Percentiles rank a stretch among this genome's conserved stretches.
Conservation (phyloP, 2,888 invertebrate genomes). For the Tuberolachnus salignus region DNA sequence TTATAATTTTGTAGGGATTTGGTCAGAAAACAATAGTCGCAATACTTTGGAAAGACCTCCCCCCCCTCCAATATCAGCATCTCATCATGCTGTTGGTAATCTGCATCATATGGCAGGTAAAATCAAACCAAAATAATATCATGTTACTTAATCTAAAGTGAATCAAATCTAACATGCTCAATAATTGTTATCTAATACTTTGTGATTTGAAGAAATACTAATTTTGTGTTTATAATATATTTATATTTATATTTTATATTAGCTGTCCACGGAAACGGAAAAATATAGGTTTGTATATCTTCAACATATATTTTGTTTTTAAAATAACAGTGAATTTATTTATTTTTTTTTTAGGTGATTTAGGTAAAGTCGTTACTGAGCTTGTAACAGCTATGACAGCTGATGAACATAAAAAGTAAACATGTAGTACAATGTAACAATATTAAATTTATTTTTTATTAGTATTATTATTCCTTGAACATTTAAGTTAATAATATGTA, state of each 20-base stretch:
- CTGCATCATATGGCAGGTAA: slow-evolving; percentile 84
- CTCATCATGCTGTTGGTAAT: slow-evolving; percentile 68
- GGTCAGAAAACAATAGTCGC: slow-evolving; percentile 60
- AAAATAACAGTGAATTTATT: neutral
- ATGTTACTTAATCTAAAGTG: neutral
- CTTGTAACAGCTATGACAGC: slow-evolving; percentile 89
- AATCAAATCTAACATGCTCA: neutral
- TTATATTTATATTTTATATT: slow-evolving; percentile 4
- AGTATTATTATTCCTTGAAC: slow-evolving; percentile 22
- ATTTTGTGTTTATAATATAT: neutral
- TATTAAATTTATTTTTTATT: slow-evolving; percentile 6
- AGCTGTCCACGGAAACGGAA: slow-evolving; percentile 49
- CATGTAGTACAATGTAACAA: neutral
- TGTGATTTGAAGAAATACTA: neutral
- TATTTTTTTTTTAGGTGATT: slow-evolving; percentile 70
- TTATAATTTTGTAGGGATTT: slow-evolving; percentile 21
- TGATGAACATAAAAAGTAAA: slow-evolving; percentile 63
- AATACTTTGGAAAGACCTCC: slow-evolving; percentile 62
- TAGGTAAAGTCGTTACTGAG: slow-evolving; percentile 85
- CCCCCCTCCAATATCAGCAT: slow-evolving; percentile 70
- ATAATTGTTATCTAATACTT: neutral
- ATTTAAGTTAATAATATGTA: neutral
- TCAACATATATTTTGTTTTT: neutral
- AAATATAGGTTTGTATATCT: slow-evolving; percentile 45
- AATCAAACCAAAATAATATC: slow-evolving; percentile 56